Evolutionary conservation across 2,888 invertebrate genomes (phyloP).

Genomic region (Neoscelio sp.): DNA sequence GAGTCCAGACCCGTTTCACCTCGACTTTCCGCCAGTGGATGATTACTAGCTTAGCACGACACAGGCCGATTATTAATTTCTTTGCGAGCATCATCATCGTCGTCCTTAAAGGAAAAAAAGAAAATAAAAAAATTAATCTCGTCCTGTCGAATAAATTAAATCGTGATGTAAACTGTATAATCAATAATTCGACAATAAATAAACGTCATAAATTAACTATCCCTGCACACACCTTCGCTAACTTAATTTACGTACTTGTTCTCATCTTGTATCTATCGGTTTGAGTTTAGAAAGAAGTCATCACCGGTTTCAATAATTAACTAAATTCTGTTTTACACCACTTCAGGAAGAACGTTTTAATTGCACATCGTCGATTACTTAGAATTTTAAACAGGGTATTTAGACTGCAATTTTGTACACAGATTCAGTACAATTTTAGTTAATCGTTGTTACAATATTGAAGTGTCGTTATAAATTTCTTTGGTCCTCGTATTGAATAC

Average conservation of each 20-base stretch:
- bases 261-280: slow-evolving; percentile 4
- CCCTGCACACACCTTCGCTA: slow-evolving; percentile 18
- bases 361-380: slow-evolving; percentile 53
- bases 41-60: too few relatives aligned
- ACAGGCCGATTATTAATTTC: too few relatives aligned
- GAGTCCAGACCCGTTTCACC: too few relatives aligned
- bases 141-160: slow-evolving; percentile 6
- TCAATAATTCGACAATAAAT: neutral
- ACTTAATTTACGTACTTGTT: slow-evolving; percentile 12
- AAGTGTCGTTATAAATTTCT: too few relatives aligned
- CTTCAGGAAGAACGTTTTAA: slow-evolving; percentile 42
- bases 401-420: too few relatives aligned
- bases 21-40: too few relatives aligned
- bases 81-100: too few relatives aligned
- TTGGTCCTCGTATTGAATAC: too few relatives aligned
- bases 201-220: slow-evolving; percentile 28
- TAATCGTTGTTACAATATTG: neutral
- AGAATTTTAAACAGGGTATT: slow-evolving; percentile 25
- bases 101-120: slow-evolving; percentile 6
- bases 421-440: too few relatives aligned
- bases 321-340: slow-evolving; percentile 33
- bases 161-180: neutral
- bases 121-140: slow-evolving; percentile 9
- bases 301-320: slow-evolving; percentile 14
- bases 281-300: slow-evolving; percentile 12